Base-by-base conservation (phyloP, 2,888 invertebrate genomes). In the Hydrotaea cyrtoneurina region DNA sequence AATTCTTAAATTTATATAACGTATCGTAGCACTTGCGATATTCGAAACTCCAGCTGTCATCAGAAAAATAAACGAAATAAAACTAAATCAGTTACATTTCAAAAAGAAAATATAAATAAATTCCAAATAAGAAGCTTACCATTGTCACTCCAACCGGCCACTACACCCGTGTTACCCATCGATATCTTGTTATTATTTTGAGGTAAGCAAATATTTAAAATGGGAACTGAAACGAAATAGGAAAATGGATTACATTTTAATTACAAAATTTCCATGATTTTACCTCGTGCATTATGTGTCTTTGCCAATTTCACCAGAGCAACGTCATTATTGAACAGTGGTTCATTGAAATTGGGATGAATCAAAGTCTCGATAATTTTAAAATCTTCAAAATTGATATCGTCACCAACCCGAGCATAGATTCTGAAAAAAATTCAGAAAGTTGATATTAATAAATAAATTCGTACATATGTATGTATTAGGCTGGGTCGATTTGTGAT, bases 71-170 rank as follows among this genome's bases (percentile, higher is more conserved):
- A 50, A 17, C 26, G 15, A 46, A 39, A 43, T 59, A 8, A 53
- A 85, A 62, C 50, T 53, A 57, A 43, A 57, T 39, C 13, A 53
- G 46, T 36, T n/a, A 15, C 7, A 19, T 75, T 86, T 85, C n/a
- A 64, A 82, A 83, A 75, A 57, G 15, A 72, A 69, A 59, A 21
- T 55, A 36, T 0, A 57, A 36, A 43, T 19, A 8, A 69, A 39
- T 15, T 39, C 39, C 1, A 59, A 39, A 31, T 50, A 73, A 57
- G 7, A n/a, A 57, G 55, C 50, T 11, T 69, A 90, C 95, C 94
- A 55, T 95, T 95, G 87, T 94, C 93, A 36, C 96, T 96, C 96
- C 96, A 96, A 0, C 96, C 96, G 5, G 96, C 95, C 0, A 95
- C 95, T 72, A 94, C 93, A 86, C 94, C 94, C 87, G 93, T 92